Percentiles rank a stretch among this genome's conserved stretches.
Evolutionary conservation across 2,888 invertebrate species (phyloP).

Genomic region (Eilema griseolum): DNA sequence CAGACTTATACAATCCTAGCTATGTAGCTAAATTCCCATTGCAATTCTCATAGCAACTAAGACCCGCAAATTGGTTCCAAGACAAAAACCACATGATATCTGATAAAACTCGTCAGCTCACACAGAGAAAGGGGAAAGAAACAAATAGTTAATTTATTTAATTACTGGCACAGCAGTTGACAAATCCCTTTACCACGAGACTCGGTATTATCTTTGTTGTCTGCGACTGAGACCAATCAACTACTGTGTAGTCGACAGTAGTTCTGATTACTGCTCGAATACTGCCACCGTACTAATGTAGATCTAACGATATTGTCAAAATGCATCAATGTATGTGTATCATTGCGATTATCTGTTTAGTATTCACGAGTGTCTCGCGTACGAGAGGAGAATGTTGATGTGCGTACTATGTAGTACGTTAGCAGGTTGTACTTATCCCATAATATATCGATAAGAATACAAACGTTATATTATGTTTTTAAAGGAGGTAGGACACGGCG

Average conservation of each 20-base stretch:
- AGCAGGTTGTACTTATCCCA: conserved; percentile 39
- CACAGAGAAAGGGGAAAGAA: conserved; percentile 61
- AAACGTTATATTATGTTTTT: conserved; percentile 2
- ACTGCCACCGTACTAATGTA: conserved; percentile 64
- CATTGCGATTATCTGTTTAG: conserved; percentile 45
- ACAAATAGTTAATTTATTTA: conserved; percentile 76
- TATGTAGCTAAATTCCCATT: conserved; percentile 31
- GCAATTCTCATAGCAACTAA: conserved; percentile 19
- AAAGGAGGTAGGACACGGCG: no score
- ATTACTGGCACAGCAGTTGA: conserved; percentile 81
- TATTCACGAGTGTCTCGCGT: conserved; percentile 45
- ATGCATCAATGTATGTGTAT: conserved; percentile 52
- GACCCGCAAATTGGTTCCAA: conserved; percentile 26
- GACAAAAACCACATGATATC: conserved; percentile 51
- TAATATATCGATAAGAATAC: conserved; percentile 39
- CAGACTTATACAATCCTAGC: conserved; percentile 7
- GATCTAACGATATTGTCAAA: conserved; percentile 60
- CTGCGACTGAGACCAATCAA: conserved; percentile 83
- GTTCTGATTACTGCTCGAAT: conserved; percentile 77
- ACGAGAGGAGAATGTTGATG: conserved; percentile 44
- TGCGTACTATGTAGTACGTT: conserved; percentile 33
- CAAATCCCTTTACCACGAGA: conserved; percentile 81
- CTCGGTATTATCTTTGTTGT: conserved; percentile 81
- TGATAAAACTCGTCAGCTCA: conserved; percentile 63
- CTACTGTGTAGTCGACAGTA: conserved; percentile 71